Evolutionary conservation across 2,797 vertebrate species (phyloP).

Genomic region (Gallinago stenura): DNA sequence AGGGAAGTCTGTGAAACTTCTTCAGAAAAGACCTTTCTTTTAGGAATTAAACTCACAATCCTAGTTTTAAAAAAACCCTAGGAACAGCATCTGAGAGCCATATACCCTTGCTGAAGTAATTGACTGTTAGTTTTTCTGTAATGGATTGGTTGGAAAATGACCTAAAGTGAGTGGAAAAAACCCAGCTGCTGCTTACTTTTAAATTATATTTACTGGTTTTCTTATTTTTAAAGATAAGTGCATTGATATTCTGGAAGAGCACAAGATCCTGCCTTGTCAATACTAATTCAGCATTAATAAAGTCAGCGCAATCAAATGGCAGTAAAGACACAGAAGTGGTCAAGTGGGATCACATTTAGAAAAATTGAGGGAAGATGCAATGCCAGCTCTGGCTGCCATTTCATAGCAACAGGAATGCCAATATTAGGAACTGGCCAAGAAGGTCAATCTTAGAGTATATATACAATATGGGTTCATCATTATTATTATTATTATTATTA

Average conservation of each 20-base stretch:
- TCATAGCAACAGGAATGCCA: background rate
- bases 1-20: background rate
- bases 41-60: background rate
- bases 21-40: background rate
- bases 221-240: background rate
- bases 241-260: background rate
- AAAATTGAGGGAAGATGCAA: background rate
- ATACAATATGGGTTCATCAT: background rate
- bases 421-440: background rate
- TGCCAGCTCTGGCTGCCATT: background rate
- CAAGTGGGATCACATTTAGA: background rate
- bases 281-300: background rate
- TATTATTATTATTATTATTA: background rate
- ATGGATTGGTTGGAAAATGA: background rate
- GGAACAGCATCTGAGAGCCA: accelerated
- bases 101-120: background rate
- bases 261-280: background rate
- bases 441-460: background rate
- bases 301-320: background rate
- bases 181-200: background rate
- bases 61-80: background rate
- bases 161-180: background rate
- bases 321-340: background rate
- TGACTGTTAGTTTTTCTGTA: background rate
- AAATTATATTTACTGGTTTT: background rate